Percentiles rank a stretch among this genome's conserved stretches.
phyloP scores from a whole-genome alignment of 2,888 invertebrate species.

The Troglohyphantes excavatus region DNA sequence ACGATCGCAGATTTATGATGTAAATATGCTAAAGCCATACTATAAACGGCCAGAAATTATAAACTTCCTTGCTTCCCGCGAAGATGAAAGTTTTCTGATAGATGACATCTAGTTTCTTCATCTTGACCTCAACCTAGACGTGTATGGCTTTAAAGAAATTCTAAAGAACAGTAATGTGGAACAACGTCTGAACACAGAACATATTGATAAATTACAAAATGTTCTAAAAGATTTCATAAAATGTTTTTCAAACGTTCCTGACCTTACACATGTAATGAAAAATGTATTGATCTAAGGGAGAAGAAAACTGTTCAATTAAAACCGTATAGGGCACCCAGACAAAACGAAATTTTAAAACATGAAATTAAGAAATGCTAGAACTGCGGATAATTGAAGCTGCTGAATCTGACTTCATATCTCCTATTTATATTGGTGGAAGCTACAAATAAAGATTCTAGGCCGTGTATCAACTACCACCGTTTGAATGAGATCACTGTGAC shows the following conservation, averaged over 20 bases:
- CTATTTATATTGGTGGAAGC: slow-evolving; percentile 28
- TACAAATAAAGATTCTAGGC: background rate
- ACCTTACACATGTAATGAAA: background rate
- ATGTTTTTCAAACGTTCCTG: slow-evolving; percentile 31
- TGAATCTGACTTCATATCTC: background rate
- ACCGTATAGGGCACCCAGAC: background rate
- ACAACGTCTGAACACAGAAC: background rate
- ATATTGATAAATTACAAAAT: background rate
- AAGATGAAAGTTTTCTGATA: too few species aligned
- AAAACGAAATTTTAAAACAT: slow-evolving; percentile 12
- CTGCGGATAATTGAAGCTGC: slow-evolving; percentile 26
- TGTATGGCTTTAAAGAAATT: slow-evolving; percentile 1
- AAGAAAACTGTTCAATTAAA: background rate
- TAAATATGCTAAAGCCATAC: slow-evolving; percentile 18
- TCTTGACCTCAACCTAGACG: background rate
- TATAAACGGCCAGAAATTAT: background rate
- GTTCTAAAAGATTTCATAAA: background rate
- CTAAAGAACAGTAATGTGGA: background rate
- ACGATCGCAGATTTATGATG: background rate
- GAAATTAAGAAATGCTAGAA: slow-evolving; percentile 41
- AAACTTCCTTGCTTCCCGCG: background rate
- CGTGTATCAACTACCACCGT: background rate
- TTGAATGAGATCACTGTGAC: background rate
- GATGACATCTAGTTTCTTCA: slow-evolving; percentile 3
- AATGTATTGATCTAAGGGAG: background rate